phyloP scores from a whole-genome alignment of 2,888 invertebrate genomes.

The Xanthorhoe spadicearia region DNA sequence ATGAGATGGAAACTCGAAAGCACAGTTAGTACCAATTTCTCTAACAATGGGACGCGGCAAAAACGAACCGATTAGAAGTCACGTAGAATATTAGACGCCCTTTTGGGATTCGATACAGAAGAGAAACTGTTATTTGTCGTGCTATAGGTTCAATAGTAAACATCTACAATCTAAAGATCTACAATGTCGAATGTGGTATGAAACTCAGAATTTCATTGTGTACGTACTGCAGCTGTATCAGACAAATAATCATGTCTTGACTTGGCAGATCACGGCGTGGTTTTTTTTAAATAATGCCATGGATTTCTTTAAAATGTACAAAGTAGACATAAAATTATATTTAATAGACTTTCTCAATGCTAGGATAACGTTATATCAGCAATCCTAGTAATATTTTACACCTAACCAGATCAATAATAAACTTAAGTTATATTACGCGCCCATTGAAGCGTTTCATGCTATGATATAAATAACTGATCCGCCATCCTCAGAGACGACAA shows the following conservation, averaged over 20 bases:
- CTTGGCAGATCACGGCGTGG: too few species aligned
- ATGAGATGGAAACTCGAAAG: slow-evolving; percentile 64
- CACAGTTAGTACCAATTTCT: slow-evolving; percentile 74
- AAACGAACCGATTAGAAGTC: slow-evolving; percentile 70
- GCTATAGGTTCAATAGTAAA: slow-evolving; percentile 7
- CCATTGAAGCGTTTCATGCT: slow-evolving; percentile 45
- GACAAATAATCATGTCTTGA: too few species aligned
- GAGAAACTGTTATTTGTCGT: slow-evolving; percentile 38
- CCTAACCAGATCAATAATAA: slow-evolving; percentile 46
- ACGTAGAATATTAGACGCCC: slow-evolving; percentile 79
- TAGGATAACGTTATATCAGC: neutral
- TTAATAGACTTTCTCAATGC: neutral
- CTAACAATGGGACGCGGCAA: slow-evolving; percentile 65
- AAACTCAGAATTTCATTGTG: neutral
- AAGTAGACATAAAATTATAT: too few species aligned
- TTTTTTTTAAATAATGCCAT: too few species aligned
- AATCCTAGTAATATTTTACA: neutral
- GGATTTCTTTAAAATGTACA: too few species aligned
- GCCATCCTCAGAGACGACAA: slow-evolving; percentile 7
- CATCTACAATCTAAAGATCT: too few species aligned
- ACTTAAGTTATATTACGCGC: slow-evolving; percentile 49
- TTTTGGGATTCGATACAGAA: slow-evolving; percentile 43
- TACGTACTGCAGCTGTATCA: too few species aligned
- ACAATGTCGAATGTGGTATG: neutral
- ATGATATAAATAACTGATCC: slow-evolving; percentile 32